Evolutionary conservation across 2,797 vertebrate genomes (phyloP), one percentile per base, ranked within the genome.

Genomic region (Loris lydekkerianus): DNA sequence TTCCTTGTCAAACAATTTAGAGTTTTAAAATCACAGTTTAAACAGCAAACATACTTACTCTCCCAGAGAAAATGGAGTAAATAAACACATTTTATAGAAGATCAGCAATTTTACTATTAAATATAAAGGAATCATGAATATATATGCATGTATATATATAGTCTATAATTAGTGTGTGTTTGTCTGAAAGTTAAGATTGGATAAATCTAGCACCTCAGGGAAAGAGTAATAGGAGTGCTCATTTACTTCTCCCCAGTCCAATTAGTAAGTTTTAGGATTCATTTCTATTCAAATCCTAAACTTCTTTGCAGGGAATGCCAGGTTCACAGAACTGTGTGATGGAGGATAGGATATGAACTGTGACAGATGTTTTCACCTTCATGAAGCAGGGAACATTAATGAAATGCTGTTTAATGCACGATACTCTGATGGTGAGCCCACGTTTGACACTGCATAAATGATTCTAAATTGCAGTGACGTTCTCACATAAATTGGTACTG

Each of bases 251-350:
- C 27, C 46, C 34, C 1, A 43, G 53, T 75, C 29, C 89, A 94
- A 53, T 94, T 97, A 94, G 56, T 61, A 27, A 69, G 65, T 78
- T 95, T 96, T 85, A 90, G 61, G 29, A 95, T 96, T 93, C 13
- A 4, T 80, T 93, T 65, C 86, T 91, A 70, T 93, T 93, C 83
- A 84, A 60, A 87, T 91, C 21, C 72, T 94, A 81, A 93, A 69
- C 83, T 83, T 91, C 46, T 82, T 92, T 85, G 17, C 43, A n/a
- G 77, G 34, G 31, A 29, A 78, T 97, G 46, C 72, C 75, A 75
- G 18, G 20, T 37, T 92, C 94, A 58, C 40, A 9, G 20, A 91
- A 56, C 80, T 69, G 17, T 69, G 40, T 87, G 72, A 70, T 21
- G 40, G 49, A 67, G 40, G 43, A 58, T 29, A 43, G 80, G 46